Evolutionary conservation across 2,797 vertebrate genomes (phyloP).

Genomic region (Pipistrellus pygmaeus): DNA sequence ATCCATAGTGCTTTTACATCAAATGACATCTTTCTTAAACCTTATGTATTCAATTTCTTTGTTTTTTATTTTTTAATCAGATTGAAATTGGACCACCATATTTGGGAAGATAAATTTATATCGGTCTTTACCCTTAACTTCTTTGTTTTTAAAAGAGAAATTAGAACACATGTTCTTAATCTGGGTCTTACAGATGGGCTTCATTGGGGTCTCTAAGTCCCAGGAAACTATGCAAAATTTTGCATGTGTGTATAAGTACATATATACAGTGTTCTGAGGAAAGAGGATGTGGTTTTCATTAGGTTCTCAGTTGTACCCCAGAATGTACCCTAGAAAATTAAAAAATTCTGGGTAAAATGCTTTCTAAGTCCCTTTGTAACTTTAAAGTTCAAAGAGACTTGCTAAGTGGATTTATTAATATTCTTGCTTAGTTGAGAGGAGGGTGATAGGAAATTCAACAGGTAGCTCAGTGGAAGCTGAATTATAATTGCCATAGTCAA

Average conservation of each 20-base stretch:
- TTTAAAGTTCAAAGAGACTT: constrained; percentile 53
- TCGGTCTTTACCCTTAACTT: not conserved
- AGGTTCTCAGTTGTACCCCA: not conserved
- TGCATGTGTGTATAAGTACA: not conserved
- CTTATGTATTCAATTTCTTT: not conserved
- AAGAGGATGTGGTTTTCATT: not conserved
- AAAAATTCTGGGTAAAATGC: constrained; percentile 10
- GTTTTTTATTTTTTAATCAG: constrained; percentile 40
- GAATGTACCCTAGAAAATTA: not conserved
- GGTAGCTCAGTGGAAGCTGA: not conserved
- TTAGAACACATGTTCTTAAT: not conserved
- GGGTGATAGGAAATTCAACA: constrained; percentile 34
- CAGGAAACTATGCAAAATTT: not conserved
- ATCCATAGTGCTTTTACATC: not conserved
- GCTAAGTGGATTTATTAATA: constrained; percentile 46
- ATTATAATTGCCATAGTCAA: not conserved
- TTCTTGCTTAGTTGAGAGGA: not conserved
- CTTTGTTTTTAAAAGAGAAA: not conserved
- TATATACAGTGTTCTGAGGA: not conserved
- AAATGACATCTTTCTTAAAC: constrained; percentile 16
- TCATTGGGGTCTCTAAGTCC: not conserved
- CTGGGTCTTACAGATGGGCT: not conserved
- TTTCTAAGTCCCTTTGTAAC: not conserved
- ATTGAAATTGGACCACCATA: not conserved
- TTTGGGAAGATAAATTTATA: constrained; percentile 9